Evolutionary conservation across 2,797 vertebrate species (phyloP).

Genomic region (Megaceryle alcyon): DNA sequence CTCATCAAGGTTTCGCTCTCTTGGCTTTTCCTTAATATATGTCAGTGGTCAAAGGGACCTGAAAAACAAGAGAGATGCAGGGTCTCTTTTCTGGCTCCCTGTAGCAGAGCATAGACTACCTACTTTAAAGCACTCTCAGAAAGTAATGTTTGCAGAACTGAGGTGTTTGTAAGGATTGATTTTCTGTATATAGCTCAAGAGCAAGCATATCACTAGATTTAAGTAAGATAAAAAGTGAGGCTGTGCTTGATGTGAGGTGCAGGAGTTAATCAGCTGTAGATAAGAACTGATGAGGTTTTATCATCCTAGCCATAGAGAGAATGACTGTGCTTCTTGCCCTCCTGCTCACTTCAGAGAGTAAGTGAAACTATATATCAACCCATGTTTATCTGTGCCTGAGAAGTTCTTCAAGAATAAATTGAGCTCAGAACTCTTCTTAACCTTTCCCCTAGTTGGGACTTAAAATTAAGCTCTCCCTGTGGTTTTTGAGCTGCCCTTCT

Average conservation of each 20-base stretch:
- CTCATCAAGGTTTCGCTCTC: constrained; percentile 42
- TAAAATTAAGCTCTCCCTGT: constrained; percentile 49
- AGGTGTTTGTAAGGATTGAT: constrained; percentile 54
- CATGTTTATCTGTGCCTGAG: constrained; percentile 48
- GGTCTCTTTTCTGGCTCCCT: background rate
- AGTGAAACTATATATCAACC: constrained; percentile 25
- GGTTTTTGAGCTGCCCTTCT: constrained; percentile 50
- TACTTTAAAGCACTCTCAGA: background rate
- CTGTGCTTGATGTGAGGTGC: constrained; percentile 39
- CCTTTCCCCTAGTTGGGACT: constrained; percentile 14
- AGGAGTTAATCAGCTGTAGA: constrained; percentile 63
- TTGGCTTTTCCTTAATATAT: constrained; percentile 4
- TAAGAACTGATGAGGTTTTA: constrained; percentile 61
- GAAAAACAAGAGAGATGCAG: background rate
- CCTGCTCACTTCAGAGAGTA: constrained; percentile 18
- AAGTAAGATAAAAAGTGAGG: constrained; percentile 48
- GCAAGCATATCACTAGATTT: constrained; percentile 42
- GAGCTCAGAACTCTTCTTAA: constrained; percentile 54
- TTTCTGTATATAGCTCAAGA: constrained; percentile 52
- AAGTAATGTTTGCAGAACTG: constrained; percentile 1
- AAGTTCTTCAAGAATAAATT: constrained; percentile 52
- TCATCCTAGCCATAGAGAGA: background rate
- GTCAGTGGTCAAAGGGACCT: background rate
- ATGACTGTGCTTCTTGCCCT: constrained; percentile 28
- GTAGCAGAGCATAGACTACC: background rate